phyloP scores from a whole-genome alignment of 2,888 invertebrate species.

The Marronus borbonicus region DNA sequence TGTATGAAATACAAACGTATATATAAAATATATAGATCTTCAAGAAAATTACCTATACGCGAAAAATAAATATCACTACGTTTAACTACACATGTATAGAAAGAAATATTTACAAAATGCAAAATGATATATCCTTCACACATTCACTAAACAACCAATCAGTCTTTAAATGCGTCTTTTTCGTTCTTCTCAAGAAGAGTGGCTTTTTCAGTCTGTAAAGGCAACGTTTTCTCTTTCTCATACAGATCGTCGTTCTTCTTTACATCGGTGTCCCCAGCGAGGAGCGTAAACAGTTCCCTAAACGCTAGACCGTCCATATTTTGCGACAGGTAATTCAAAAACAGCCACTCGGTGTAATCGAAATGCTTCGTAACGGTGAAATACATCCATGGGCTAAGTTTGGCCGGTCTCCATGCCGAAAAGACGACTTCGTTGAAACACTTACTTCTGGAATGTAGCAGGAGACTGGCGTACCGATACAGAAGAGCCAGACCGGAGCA shows the following conservation, averaged over 20 bases:
- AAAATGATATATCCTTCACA: not conserved
- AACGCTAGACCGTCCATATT: slow-evolving; percentile 87
- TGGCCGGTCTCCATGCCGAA: slow-evolving; percentile 5
- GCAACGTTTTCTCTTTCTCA: slow-evolving; percentile 9
- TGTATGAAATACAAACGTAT: too few relatives aligned
- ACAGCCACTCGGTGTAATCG: slow-evolving; percentile 87
- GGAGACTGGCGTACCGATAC: slow-evolving; percentile 81
- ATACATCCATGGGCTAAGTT: slow-evolving; percentile 5
- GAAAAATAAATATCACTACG: slow-evolving; percentile 4
- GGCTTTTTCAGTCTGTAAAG: not conserved
- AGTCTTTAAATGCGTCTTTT: not conserved
- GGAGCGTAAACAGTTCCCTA: slow-evolving; percentile 74
- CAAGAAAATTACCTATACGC: too few relatives aligned
- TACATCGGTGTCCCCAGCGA: slow-evolving; percentile 61
- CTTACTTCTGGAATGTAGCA: slow-evolving; percentile 78
- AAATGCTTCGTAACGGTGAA: slow-evolving; percentile 72
- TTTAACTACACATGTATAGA: not conserved
- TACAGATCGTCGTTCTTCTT: not conserved
- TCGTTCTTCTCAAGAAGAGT: not conserved
- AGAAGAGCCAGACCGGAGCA: slow-evolving; percentile 78
- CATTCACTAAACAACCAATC: not conserved
- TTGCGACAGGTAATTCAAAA: slow-evolving; percentile 86
- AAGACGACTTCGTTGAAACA: slow-evolving; percentile 79
- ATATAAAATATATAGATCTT: too few relatives aligned
- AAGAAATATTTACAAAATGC: slow-evolving; percentile 4